A percentile compares a stretch with the other conserved stretches of the same genome.
phyloP scores from a whole-genome alignment of 2,888 invertebrate species.

The Ophion ellenae region DNA sequence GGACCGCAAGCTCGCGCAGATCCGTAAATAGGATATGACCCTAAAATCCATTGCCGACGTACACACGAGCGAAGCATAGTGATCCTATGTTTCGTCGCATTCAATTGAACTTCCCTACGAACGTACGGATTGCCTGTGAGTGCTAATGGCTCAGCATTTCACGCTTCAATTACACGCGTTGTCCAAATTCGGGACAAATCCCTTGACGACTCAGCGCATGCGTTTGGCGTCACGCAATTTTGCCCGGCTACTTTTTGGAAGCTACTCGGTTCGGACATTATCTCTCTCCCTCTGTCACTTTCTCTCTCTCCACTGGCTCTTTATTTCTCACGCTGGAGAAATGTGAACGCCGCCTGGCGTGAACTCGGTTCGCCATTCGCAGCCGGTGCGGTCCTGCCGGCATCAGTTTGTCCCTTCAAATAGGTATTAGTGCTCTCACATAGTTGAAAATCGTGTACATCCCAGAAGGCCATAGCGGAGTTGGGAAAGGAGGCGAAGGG shows the following conservation, averaged over 20 bases:
- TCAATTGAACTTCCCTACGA: not conserved
- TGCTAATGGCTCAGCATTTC: not conserved
- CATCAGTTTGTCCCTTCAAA: constrained; percentile 56
- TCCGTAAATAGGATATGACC: not conserved
- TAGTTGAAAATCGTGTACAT: constrained; percentile 34
- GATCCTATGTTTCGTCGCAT: not conserved
- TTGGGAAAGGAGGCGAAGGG: not conserved
- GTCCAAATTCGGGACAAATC: not conserved
- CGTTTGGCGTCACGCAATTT: constrained; percentile 28
- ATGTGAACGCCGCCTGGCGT: constrained; percentile 44
- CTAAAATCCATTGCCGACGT: not conserved
- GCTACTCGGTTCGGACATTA: constrained; percentile 44
- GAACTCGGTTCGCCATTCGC: constrained; percentile 51
- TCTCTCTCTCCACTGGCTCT: not conserved
- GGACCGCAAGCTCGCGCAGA: not conserved
- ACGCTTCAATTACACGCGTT: not conserved
- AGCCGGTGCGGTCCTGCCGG: constrained; percentile 49
- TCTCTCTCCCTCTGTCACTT: not conserved
- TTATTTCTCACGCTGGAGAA: constrained; percentile 1
- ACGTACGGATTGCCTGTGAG: not conserved
- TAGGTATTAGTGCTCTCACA: constrained; percentile 53
- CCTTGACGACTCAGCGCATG: constrained; percentile 22
- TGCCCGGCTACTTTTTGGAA: constrained; percentile 41
- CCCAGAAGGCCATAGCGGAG: constrained; percentile 13
- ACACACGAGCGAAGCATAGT: not conserved